These are phyloP conservation scores for Syngnathus scovelli DNA, from an alignment of 2,113 vertebrate genomes.

Conservation along the genomic window DNA sequence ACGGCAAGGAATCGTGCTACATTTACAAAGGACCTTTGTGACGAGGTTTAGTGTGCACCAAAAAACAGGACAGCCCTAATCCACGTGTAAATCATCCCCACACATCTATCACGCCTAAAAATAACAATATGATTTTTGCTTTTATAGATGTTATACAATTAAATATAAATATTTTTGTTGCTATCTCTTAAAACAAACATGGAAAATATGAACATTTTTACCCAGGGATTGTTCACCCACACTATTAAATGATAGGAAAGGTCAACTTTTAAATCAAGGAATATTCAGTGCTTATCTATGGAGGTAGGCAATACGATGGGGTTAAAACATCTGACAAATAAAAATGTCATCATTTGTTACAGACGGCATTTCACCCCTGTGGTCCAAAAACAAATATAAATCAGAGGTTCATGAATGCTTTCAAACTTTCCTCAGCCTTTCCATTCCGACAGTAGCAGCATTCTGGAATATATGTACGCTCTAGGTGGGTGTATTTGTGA, in stretches of 20 bases:
- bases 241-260: not conserved
- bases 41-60: constrained; percentile 19
- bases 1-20: not conserved
- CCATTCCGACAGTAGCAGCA: constrained; percentile 8
- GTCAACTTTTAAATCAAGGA: not conserved
- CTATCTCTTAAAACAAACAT: constrained; percentile 3
- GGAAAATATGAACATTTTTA: not conserved
- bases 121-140: not conserved
- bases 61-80: constrained; percentile 27
- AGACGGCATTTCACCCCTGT: constrained; percentile 34
- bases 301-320: constrained; percentile 16
- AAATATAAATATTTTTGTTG: constrained; percentile 12
- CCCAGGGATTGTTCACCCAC: not conserved
- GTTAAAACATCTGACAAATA: constrained; percentile 25
- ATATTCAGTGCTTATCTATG: constrained; percentile 3
- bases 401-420: constrained; percentile 40
- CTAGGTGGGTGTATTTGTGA: not conserved
- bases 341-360: constrained; percentile 41
- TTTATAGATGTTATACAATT: not conserved
- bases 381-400: not conserved
- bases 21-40: not conserved
- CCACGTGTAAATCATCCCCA: constrained; percentile 18
- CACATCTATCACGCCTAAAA: not conserved
- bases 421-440: not conserved
- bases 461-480: not conserved